A percentile compares a stretch with the other conserved stretches of the same genome.
Conservation (phyloP, 2,888 invertebrate species). For the Pachymerium ferrugineum region DNA sequence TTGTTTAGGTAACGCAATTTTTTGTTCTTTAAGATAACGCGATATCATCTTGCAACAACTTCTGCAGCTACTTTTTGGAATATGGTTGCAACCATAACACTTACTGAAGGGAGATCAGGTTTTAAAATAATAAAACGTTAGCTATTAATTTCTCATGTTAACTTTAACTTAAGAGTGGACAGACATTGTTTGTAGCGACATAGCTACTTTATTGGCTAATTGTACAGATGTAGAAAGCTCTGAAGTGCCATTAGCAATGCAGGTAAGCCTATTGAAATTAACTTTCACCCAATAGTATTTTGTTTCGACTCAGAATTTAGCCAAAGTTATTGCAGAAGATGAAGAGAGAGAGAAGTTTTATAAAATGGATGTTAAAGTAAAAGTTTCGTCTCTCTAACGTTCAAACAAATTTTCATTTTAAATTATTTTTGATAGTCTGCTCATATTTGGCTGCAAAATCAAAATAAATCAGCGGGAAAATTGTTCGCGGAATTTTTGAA, state of each 20-base stretch:
- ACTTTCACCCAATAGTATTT: slow-evolving; percentile 42
- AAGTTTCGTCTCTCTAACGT: too few species aligned
- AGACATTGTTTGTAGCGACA: slow-evolving; percentile 62
- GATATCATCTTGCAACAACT: neutral
- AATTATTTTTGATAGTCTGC: slow-evolving; percentile 44
- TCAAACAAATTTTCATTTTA: neutral
- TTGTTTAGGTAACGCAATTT: neutral
- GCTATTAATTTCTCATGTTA: neutral
- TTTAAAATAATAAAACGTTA: slow-evolving; percentile 9
- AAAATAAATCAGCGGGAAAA: slow-evolving; percentile 51
- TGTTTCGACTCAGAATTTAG: slow-evolving; percentile 50
- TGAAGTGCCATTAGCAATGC: slow-evolving; percentile 60
- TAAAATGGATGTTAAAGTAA: slow-evolving; percentile 50
- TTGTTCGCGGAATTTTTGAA: slow-evolving; percentile 58
- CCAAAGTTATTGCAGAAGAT: slow-evolving; percentile 49
- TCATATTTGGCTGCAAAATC: slow-evolving; percentile 56
- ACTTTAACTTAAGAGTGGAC: slow-evolving; percentile 55
- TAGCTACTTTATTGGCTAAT: slow-evolving; percentile 62
- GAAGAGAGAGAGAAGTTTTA: slow-evolving; percentile 44
- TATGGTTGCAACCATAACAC: slow-evolving; percentile 36
- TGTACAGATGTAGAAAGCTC: slow-evolving; percentile 67
- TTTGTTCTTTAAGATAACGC: neutral
- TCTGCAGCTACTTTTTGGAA: slow-evolving; percentile 27
- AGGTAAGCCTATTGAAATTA: slow-evolving; percentile 34
- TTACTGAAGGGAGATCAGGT: slow-evolving; percentile 40